A percentile compares a stretch with the other conserved stretches of the same genome.
These are phyloP conservation scores for Sweltsa coloradensis DNA, from an alignment of 1,140 invertebrate species.

Conservation along the genomic window DNA sequence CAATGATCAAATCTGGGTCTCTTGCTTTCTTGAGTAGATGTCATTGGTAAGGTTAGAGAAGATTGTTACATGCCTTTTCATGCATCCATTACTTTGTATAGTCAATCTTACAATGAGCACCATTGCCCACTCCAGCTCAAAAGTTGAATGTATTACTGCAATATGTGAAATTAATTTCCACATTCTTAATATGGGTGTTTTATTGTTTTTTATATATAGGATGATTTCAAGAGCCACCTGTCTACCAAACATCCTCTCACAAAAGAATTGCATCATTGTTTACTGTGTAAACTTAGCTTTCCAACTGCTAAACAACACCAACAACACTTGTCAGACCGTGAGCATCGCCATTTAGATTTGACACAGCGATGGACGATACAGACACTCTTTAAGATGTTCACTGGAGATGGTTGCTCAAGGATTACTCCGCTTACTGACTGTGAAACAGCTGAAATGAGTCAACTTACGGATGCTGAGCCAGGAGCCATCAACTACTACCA, in stretches of 20 bases:
- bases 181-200: too few species aligned
- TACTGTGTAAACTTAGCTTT: slow-evolving; percentile 33
- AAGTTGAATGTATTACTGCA: too few species aligned
- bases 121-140: too few species aligned
- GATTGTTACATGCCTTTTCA: too few species aligned
- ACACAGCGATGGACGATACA: slow-evolving; percentile 33
- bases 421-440: slow-evolving; percentile 29
- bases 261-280: slow-evolving; percentile 25
- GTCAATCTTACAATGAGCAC: too few species aligned
- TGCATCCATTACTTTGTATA: too few species aligned
- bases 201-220: slow-evolving; percentile 2
- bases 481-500: slow-evolving; percentile 23
- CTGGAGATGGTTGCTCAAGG: slow-evolving; percentile 31
- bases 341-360: slow-evolving; percentile 31
- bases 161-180: too few species aligned
- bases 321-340: slow-evolving; percentile 31
- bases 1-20: too few species aligned
- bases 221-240: slow-evolving; percentile 8
- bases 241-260: slow-evolving; percentile 8
- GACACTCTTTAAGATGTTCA: slow-evolving; percentile 33
- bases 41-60: too few species aligned
- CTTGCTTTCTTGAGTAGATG: too few species aligned
- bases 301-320: slow-evolving; percentile 27
- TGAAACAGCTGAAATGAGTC: slow-evolving; percentile 14
- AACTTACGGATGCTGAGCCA: slow-evolving; percentile 17